Conservation (phyloP, 2,113 vertebrate species). For the Rhynchopsitta pachyrhyncha region DNA sequence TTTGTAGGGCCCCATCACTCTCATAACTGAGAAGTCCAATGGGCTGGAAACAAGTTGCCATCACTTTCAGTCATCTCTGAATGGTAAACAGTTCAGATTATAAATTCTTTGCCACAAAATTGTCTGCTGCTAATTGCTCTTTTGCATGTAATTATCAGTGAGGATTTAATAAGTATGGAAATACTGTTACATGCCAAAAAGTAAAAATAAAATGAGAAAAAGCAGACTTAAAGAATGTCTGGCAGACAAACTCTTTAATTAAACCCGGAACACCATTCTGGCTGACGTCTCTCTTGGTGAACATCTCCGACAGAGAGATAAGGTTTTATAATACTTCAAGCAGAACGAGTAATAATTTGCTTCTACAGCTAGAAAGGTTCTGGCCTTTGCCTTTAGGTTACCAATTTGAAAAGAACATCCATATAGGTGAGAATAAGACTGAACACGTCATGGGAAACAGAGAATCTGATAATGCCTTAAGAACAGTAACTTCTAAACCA, state of each 20-base stretch:
- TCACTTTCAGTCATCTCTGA: slow-evolving; percentile 68
- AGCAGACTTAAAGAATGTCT: slow-evolving; percentile 57
- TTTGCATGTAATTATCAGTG: slow-evolving; percentile 55
- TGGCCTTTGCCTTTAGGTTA: neutral
- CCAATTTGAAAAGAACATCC: neutral
- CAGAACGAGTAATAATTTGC: neutral
- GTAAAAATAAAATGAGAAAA: slow-evolving; percentile 60
- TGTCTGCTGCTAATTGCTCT: slow-evolving; percentile 68
- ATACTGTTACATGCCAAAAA: slow-evolving; percentile 51
- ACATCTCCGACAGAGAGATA: neutral
- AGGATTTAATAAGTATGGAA: slow-evolving; percentile 66
- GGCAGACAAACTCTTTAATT: slow-evolving; percentile 61
- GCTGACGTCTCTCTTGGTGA: neutral
- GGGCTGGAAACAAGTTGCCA: slow-evolving; percentile 56
- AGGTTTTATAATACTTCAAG: neutral
- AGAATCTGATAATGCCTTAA: neutral
- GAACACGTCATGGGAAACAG: neutral
- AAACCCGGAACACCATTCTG: slow-evolving; percentile 35
- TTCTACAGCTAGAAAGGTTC: neutral
- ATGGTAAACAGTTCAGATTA: slow-evolving; percentile 71
- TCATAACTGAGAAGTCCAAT: neutral
- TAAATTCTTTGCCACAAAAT: slow-evolving; percentile 70
- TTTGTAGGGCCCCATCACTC: neutral
- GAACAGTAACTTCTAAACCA: neutral
- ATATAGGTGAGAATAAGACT: neutral